A percentile compares a stretch with the other conserved stretches of the same genome.
These are phyloP conservation scores for Pogonomyrmex californicus DNA, from an alignment of 1,140 invertebrate species.

Conservation along the genomic window DNA sequence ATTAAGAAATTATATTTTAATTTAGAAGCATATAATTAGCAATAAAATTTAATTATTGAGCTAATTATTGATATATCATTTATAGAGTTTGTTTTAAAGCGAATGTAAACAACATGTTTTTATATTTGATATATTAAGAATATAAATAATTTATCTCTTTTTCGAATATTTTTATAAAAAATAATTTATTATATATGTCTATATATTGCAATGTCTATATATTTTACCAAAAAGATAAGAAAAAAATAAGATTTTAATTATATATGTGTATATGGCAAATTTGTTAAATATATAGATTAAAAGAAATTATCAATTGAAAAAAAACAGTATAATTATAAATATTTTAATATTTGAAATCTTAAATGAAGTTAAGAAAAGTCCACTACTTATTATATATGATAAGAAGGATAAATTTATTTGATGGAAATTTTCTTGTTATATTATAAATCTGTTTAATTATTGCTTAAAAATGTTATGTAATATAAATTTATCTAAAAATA, in stretches of 20 bases:
- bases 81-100: background rate
- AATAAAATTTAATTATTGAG: background rate
- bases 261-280: background rate
- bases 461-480: background rate
- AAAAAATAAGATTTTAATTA: background rate
- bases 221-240: background rate
- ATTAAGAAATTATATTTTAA: background rate
- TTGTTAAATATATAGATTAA: conserved; percentile 26
- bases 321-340: background rate
- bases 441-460: conserved; percentile 13
- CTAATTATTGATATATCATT: background rate
- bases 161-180: too few species aligned
- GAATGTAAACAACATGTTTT: background rate
- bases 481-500: too few species aligned
- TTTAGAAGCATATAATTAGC: background rate
- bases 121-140: background rate
- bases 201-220: background rate
- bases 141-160: background rate
- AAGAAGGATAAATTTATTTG: background rate
- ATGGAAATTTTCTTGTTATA: background rate
- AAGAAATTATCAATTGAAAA: too few species aligned
- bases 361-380: background rate
- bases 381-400: background rate
- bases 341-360: conserved; percentile 7
- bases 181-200: background rate